Conservation (phyloP, 2,888 invertebrate genomes). For the Bombyx huttoni region DNA sequence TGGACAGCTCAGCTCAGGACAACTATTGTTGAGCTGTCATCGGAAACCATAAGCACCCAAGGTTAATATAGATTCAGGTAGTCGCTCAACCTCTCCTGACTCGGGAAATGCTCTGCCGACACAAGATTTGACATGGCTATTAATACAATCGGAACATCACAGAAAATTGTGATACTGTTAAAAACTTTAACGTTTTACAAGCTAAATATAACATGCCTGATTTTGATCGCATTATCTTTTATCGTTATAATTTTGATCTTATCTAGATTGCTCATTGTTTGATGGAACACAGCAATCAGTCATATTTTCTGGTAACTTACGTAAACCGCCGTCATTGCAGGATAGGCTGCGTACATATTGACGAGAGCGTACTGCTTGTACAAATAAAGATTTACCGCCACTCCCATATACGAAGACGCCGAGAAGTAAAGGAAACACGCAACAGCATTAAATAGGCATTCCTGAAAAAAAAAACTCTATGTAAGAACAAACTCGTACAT, state of each 20-base stretch:
- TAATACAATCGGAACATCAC: no score
- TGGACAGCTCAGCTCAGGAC: no score
- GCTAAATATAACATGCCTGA: not conserved
- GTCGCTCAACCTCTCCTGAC: no score
- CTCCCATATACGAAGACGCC: conserved; percentile 84
- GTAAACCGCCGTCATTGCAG: conserved; percentile 90
- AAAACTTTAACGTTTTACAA: not conserved
- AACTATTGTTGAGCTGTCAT: no score
- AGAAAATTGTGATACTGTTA: not conserved
- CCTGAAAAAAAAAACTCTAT: conserved; percentile 65
- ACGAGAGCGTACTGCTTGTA: conserved; percentile 80
- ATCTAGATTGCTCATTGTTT: not conserved
- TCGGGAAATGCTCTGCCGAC: no score
- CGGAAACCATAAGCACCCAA: no score
- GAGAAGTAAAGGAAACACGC: conserved; percentile 85
- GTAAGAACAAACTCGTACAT: not conserved
- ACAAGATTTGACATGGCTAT: no score
- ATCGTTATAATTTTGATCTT: not conserved
- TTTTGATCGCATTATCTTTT: not conserved
- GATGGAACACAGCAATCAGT: not conserved
- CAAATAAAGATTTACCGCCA: conserved; percentile 82
- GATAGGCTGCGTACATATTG: conserved; percentile 86
- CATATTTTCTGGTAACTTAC: conserved; percentile 71
- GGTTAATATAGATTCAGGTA: no score
- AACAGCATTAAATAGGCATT: conserved; percentile 82